A percentile compares a stretch with the other conserved stretches of the same genome.
phyloP scores from a whole-genome alignment of 2,113 vertebrate genomes.

The Chrysemys picta region DNA sequence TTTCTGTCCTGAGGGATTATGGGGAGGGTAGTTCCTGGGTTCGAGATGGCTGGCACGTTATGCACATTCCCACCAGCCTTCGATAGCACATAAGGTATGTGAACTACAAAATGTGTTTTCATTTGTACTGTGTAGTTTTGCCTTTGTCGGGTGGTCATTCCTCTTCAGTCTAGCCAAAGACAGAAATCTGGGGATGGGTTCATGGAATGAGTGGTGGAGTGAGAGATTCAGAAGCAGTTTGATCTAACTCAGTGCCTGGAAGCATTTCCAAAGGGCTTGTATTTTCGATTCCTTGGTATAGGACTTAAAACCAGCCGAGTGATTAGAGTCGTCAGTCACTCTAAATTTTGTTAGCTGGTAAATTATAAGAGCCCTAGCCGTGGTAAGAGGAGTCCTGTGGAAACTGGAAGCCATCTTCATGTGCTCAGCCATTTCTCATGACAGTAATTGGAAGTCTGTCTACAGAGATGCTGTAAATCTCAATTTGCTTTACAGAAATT shows the following conservation, averaged over 20 bases:
- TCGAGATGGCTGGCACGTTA: conserved; percentile 73
- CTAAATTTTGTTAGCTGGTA: background rate
- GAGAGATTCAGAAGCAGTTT: background rate
- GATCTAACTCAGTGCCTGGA: background rate
- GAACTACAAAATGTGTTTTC: conserved; percentile 69
- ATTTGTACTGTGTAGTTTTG: conserved; percentile 39
- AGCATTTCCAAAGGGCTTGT: background rate
- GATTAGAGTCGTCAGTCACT: background rate
- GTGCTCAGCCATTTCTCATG: background rate
- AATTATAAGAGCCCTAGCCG: background rate
- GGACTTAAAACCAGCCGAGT: background rate
- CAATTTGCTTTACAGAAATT: background rate
- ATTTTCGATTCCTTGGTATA: background rate
- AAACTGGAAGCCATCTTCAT: background rate
- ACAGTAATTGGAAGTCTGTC: background rate
- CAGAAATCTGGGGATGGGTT: background rate
- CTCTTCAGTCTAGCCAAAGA: conserved; percentile 18
- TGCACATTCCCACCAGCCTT: conserved; percentile 73
- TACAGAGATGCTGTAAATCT: accelerated
- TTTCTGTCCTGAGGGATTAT: conserved; percentile 64
- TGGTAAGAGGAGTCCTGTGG: background rate
- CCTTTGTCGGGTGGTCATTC: conserved; percentile 44
- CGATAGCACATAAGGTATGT: conserved; percentile 66
- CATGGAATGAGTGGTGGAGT: background rate
- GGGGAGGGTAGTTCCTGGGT: conserved; percentile 76